phyloP scores from a whole-genome alignment of 2,888 invertebrate genomes.

The Azorinus chamasolen region DNA sequence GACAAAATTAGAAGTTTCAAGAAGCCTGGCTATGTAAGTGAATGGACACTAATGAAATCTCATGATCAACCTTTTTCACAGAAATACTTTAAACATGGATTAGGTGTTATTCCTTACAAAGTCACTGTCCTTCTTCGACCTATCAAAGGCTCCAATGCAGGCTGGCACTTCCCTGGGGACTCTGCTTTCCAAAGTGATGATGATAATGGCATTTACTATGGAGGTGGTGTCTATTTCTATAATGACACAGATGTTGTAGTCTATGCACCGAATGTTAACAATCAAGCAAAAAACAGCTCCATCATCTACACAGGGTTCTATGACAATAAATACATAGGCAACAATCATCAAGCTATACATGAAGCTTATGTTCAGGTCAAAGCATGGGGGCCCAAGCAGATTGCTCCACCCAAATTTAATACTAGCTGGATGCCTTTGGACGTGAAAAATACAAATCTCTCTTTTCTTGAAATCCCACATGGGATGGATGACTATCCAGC shows the following conservation, averaged over 20 bases:
- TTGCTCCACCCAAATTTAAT: constrained; percentile 22
- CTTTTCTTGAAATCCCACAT: constrained; percentile 28
- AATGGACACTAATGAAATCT: constrained; percentile 42
- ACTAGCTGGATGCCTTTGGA: constrained; percentile 30
- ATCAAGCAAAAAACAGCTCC: constrained; percentile 16
- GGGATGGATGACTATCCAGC: constrained; percentile 24
- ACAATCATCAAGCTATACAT: constrained; percentile 21
- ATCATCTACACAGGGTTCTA: constrained; percentile 34
- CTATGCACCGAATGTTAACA: constrained; percentile 31
- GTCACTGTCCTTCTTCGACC: constrained; percentile 49
- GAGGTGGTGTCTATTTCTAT: constrained; percentile 51
- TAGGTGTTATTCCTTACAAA: constrained; percentile 35
- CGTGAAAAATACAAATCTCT: constrained; percentile 6
- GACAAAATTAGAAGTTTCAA: neutral
- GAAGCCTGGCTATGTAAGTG: constrained; percentile 40
- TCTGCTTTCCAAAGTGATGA: constrained; percentile 40
- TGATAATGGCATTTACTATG: constrained; percentile 20
- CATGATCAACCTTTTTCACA: constrained; percentile 16
- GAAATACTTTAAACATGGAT: constrained; percentile 25
- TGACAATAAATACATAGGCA: constrained; percentile 6
- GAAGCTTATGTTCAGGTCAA: constrained; percentile 32
- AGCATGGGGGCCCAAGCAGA: constrained; percentile 28
- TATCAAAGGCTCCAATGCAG: constrained; percentile 27
- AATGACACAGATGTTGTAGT: constrained; percentile 38
- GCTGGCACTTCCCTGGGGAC: constrained; percentile 48